Percentiles rank a stretch among this genome's conserved stretches.
Conservation (phyloP, 2,888 invertebrate species). For the Drosophila kuntzei region DNA sequence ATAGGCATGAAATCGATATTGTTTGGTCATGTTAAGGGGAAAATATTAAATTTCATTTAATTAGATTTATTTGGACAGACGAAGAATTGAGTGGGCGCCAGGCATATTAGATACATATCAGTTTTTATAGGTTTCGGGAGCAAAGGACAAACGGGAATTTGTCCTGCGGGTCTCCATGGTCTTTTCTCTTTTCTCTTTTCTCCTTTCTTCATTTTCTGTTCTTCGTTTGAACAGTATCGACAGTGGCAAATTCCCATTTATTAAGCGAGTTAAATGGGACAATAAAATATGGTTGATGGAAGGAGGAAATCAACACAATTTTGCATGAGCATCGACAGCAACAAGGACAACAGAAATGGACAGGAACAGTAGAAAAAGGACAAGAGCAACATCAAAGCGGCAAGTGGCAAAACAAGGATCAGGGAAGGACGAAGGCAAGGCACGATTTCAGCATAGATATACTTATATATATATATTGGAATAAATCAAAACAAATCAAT, state of each 20-base stretch:
- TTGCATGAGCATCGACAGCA: conserved; percentile 50
- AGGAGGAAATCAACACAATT: conserved; percentile 45
- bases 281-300: conserved; percentile 60
- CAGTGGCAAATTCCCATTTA: conserved; percentile 64
- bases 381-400: conserved; percentile 45
- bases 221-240: conserved; percentile 19
- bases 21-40: conserved; percentile 30
- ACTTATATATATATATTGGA: conserved; percentile 20
- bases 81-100: conserved; percentile 35
- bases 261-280: conserved; percentile 68
- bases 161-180: conserved; percentile 8
- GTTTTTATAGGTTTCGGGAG: conserved; percentile 59
- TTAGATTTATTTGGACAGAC: conserved; percentile 63
- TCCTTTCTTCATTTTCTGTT: neutral
- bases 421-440: neutral
- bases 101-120: conserved; percentile 58
- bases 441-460: conserved; percentile 8
- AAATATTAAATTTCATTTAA: conserved; percentile 70
- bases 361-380: conserved; percentile 2
- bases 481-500: conserved; percentile 80
- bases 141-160: conserved; percentile 41
- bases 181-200: neutral
- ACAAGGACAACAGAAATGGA: conserved; percentile 11
- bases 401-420: conserved; percentile 24
- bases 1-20: conserved; percentile 16